phyloP scores from a whole-genome alignment of 1,140 invertebrate species.

The Paraescarpia echinospica region DNA sequence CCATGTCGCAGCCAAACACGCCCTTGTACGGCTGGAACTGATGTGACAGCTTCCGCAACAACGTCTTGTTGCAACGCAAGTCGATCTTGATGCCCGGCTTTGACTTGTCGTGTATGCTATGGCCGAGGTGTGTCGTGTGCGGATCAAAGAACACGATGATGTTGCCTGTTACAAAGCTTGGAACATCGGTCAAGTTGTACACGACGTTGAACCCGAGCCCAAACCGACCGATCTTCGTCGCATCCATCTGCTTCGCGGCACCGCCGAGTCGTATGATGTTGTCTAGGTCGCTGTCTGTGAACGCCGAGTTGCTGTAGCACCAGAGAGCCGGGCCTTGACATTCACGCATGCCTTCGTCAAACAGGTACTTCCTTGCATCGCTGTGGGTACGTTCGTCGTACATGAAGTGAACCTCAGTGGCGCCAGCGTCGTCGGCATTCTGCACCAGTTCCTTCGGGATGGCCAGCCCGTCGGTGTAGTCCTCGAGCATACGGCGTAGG shows the following conservation, averaged over 20 bases:
- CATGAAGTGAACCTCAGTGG: constrained; percentile 47
- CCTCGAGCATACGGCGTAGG: neutral
- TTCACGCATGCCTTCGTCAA: neutral
- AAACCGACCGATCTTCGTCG: constrained; percentile 47
- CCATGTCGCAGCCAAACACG: neutral
- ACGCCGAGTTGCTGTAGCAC: constrained; percentile 42
- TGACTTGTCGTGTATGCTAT: constrained; percentile 21
- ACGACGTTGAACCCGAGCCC: constrained; percentile 48
- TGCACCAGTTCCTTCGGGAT: constrained; percentile 26
- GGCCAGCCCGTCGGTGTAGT: neutral
- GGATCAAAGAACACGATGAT: constrained; percentile 43
- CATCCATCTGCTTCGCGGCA: constrained; percentile 42
- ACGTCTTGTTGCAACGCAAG: neutral
- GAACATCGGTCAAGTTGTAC: constrained; percentile 47
- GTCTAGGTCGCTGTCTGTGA: constrained; percentile 40
- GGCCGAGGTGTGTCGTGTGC: constrained; percentile 31
- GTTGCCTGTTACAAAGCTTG: constrained; percentile 44
- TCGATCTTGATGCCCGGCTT: constrained; percentile 27
- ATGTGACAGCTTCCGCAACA: neutral
- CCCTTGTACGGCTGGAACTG: neutral
- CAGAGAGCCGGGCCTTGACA: constrained; percentile 38
- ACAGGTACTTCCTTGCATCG: neutral
- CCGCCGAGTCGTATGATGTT: constrained; percentile 39
- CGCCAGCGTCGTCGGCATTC: constrained; percentile 52
- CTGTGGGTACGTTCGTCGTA: constrained; percentile 14